Conservation (phyloP, 2,888 invertebrate genomes). For the Drosophila formosana region DNA sequence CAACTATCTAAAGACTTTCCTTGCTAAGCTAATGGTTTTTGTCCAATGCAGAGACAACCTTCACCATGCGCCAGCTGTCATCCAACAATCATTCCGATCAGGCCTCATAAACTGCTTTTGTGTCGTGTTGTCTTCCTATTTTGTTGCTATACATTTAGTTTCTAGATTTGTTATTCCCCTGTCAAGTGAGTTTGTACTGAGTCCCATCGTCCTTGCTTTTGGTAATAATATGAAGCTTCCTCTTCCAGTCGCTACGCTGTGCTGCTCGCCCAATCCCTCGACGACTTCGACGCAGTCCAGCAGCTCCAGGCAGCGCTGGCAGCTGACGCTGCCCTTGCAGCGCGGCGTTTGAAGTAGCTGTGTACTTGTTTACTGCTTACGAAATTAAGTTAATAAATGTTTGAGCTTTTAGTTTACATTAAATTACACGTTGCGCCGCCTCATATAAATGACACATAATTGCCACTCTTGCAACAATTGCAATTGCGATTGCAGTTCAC, state of each 20-base stretch:
- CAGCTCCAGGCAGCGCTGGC: slow-evolving; percentile 61
- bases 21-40: slow-evolving; percentile 17
- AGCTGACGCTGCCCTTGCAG: slow-evolving; percentile 63
- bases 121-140: slow-evolving; percentile 53
- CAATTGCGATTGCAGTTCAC: slow-evolving; percentile 18
- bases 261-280: slow-evolving; percentile 54
- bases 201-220: neutral
- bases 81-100: slow-evolving; percentile 82
- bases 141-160: slow-evolving; percentile 61
- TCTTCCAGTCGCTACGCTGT: slow-evolving; percentile 32
- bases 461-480: slow-evolving; percentile 44
- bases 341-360: slow-evolving; percentile 8
- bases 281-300: slow-evolving; percentile 44
- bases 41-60: slow-evolving; percentile 82
- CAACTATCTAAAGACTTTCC: neutral
- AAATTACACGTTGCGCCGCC: slow-evolving; percentile 58
- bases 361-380: slow-evolving; percentile 39
- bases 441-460: slow-evolving; percentile 71
- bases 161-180: slow-evolving; percentile 37
- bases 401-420: slow-evolving; percentile 60
- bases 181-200: slow-evolving; percentile 27
- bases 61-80: slow-evolving; percentile 84
- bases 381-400: slow-evolving; percentile 72
- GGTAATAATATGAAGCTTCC: neutral
- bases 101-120: slow-evolving; percentile 64